Conservation (phyloP, 2,888 invertebrate genomes). For the Drosophila testacea region DNA sequence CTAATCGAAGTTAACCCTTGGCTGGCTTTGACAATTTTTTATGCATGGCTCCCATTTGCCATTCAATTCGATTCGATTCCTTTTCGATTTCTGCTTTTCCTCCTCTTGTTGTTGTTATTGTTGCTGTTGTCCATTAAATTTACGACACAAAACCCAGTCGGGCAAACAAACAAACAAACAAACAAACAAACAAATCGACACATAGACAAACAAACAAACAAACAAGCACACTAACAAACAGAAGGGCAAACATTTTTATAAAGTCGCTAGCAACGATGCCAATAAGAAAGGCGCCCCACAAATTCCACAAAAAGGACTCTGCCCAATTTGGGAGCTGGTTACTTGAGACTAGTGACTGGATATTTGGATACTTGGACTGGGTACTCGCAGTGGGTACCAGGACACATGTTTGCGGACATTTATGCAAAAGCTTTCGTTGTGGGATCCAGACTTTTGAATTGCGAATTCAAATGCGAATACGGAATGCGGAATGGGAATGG, state of each 20-base stretch:
- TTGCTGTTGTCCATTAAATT: constrained; percentile 75
- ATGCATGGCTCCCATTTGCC: constrained; percentile 78
- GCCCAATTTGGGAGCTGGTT: constrained; percentile 39
- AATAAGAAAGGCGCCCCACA: constrained; percentile 52
- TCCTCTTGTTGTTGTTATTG: constrained; percentile 31
- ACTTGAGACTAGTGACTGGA: constrained; percentile 16
- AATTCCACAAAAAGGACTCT: constrained; percentile 7
- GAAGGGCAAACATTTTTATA: constrained; percentile 79
- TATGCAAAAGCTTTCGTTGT: constrained; percentile 70
- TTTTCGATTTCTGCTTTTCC: constrained; percentile 65
- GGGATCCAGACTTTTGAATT: constrained; percentile 37
- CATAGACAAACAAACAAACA: constrained; percentile 72
- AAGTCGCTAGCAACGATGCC: constrained; percentile 73
- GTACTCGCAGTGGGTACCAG: constrained; percentile 22
- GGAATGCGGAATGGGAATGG: constrained; percentile 3
- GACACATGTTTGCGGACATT: constrained; percentile 80
- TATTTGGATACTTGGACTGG: background rate
- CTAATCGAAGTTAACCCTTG: constrained; percentile 81
- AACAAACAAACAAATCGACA: constrained; percentile 70
- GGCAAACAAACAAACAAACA: constrained; percentile 68
- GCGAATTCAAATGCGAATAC: constrained; percentile 37
- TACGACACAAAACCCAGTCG: constrained; percentile 79
- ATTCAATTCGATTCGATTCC: constrained; percentile 78
- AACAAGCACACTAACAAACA: constrained; percentile 12
- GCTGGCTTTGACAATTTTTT: constrained; percentile 79